A percentile compares a stretch with the other conserved stretches of the same genome.
These are phyloP conservation scores for Eulemur albifrons DNA, from an alignment of 2,797 vertebrate genomes.

Conservation along the genomic window DNA sequence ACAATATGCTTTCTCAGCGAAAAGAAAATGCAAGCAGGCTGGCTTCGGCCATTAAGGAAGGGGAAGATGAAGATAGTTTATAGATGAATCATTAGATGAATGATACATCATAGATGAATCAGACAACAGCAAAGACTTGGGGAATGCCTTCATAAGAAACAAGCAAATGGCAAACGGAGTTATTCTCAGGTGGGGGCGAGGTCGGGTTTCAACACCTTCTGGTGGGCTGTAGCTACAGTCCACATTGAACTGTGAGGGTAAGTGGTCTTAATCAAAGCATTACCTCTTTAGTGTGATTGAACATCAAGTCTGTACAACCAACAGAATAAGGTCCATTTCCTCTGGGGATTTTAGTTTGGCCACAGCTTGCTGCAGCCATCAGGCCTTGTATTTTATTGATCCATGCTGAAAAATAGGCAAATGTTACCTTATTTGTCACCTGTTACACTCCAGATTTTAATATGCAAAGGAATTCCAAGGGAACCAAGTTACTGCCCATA, in stretches of 20 bases:
- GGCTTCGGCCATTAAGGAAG: neutral
- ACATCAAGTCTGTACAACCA: constrained; percentile 96
- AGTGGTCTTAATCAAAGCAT: neutral
- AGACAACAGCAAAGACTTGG: neutral
- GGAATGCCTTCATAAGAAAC: neutral
- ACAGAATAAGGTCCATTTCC: constrained; percentile 91
- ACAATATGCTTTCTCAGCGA: neutral
- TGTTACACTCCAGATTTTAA: neutral
- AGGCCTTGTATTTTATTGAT: constrained; percentile 41
- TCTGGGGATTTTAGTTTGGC: constrained; percentile 88
- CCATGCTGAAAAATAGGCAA: constrained; percentile 63
- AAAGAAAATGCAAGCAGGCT: neutral
- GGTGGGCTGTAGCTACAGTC: neutral
- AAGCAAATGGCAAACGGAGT: neutral
- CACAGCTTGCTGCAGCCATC: constrained; percentile 84
- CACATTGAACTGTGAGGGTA: neutral
- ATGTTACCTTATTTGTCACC: neutral
- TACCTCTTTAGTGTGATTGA: constrained; percentile 90
- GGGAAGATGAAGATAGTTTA: neutral
- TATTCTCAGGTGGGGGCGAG: neutral
- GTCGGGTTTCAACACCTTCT: neutral
- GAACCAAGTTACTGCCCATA: neutral
- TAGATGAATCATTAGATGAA: neutral
- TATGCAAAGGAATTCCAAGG: neutral
- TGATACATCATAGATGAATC: no score